phyloP scores from a whole-genome alignment of 2,113 vertebrate genomes.

The Lepisosteus osseus region DNA sequence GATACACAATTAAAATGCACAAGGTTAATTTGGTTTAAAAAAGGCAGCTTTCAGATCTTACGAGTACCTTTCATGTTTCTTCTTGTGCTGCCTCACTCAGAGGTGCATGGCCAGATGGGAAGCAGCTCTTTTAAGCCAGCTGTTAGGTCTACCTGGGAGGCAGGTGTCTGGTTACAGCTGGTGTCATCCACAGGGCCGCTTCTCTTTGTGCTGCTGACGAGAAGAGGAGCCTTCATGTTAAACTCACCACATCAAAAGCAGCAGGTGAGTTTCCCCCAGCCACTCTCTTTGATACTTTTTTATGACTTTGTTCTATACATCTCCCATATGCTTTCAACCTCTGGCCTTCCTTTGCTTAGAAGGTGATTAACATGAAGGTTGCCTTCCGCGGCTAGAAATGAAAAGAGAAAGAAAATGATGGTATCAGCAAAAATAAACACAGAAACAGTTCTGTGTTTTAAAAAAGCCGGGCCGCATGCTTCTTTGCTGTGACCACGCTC shows the following conservation, averaged over 20 bases:
- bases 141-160: constrained; percentile 8
- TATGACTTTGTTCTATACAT: constrained; percentile 5
- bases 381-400: not conserved
- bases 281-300: not conserved
- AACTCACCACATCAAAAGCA: constrained; percentile 9
- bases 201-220: not conserved
- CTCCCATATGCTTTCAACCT: constrained; percentile 5
- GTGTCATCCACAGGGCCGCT: not conserved
- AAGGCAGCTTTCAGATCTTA: not conserved
- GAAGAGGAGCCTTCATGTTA: not conserved
- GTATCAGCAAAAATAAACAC: too few species aligned
- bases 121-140: constrained; percentile 3
- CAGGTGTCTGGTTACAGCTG: constrained; percentile 6
- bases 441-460: too few species aligned
- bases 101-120: not conserved
- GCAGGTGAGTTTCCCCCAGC: constrained; percentile 4
- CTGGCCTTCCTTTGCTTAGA: not conserved
- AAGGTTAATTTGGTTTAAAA: not conserved
- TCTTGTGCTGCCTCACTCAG: not conserved
- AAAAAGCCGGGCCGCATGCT: too few species aligned
- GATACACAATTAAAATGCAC: not conserved
- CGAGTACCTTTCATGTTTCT: constrained; percentile 3
- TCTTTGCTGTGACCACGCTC: too few species aligned
- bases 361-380: not conserved
- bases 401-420: too few species aligned